Conservation (phyloP, 2,113 vertebrate species). For the Solea solea region DNA sequence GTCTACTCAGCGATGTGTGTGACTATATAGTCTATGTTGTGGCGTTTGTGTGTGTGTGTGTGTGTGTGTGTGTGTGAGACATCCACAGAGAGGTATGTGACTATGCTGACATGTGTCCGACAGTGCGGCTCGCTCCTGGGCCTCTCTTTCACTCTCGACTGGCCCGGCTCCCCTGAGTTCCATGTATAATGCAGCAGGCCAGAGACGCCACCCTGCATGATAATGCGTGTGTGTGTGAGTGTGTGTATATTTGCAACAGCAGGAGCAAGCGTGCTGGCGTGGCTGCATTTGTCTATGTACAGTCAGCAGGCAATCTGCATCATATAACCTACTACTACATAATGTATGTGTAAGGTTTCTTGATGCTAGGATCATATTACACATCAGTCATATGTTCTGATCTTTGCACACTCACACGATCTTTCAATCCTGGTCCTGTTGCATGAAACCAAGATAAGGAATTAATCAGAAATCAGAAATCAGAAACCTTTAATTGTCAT, state of each 20-base stretch:
- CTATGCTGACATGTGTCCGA: slow-evolving; percentile 79
- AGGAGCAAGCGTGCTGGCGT: slow-evolving; percentile 44
- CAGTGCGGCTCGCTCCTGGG: slow-evolving; percentile 73
- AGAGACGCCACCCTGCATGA: slow-evolving; percentile 74
- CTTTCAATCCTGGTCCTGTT: too few relatives aligned
- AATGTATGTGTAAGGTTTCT: too few relatives aligned
- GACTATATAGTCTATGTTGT: slow-evolving; percentile 21
- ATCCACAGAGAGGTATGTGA: slow-evolving; percentile 68
- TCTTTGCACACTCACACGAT: too few relatives aligned
- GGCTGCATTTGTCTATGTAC: slow-evolving; percentile 37
- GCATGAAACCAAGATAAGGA: too few relatives aligned
- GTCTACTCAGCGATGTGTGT: slow-evolving; percentile 60
- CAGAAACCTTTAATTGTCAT: too few relatives aligned
- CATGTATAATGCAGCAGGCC: slow-evolving; percentile 80
- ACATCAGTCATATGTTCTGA: too few relatives aligned
- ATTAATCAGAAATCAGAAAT: too few relatives aligned
- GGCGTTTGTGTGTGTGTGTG: slow-evolving; percentile 42
- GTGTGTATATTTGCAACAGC: slow-evolving; percentile 38
- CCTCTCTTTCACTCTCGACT: slow-evolving; percentile 77
- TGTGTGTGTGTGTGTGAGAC: slow-evolving; percentile 53
- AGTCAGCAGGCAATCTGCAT: slow-evolving; percentile 26
- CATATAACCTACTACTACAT: background rate
- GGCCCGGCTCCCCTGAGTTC: slow-evolving; percentile 71
- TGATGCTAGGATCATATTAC: too few relatives aligned
- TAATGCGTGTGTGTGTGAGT: slow-evolving; percentile 57